phyloP scores from a whole-genome alignment of 2,113 vertebrate species.

The Burhinus oedicnemus region DNA sequence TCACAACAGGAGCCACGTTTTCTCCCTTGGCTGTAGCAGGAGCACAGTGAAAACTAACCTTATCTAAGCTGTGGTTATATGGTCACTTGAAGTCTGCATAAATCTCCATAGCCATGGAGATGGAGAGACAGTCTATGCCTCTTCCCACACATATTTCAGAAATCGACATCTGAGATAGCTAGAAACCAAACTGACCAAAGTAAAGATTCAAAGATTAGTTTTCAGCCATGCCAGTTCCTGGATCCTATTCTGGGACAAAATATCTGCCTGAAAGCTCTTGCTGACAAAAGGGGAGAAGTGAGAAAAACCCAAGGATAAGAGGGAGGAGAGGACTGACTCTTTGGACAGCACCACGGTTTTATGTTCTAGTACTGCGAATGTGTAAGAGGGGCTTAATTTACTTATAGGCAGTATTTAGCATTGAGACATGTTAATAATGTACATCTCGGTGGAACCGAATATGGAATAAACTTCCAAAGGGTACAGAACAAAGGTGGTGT shows the following conservation, averaged over 20 bases:
- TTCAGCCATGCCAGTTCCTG: not conserved
- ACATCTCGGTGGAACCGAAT: not conserved
- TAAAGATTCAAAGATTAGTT: not conserved
- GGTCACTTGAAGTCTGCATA: not conserved
- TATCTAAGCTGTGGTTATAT: not conserved
- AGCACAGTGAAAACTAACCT: not conserved
- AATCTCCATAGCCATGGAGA: not conserved
- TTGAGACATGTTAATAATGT: not conserved
- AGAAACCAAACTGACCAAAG: not conserved
- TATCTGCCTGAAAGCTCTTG: not conserved
- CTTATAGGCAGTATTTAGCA: not conserved
- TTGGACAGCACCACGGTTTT: not conserved
- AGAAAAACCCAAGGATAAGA: not conserved
- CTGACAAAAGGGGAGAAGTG: not conserved
- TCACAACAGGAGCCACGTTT: rapidly evolving
- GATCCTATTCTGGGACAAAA: not conserved
- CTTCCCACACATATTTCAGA: not conserved
- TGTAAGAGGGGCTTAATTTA: not conserved
- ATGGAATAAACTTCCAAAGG: not conserved
- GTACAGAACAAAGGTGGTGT: not conserved
- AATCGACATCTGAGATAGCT: not conserved
- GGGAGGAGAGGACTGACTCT: not conserved
- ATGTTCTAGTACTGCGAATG: not conserved
- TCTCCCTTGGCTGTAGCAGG: not conserved
- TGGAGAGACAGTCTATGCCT: not conserved